A percentile compares a stretch with the other conserved stretches of the same genome.
Conservation (phyloP, 1,140 invertebrate species). For the Atta colombica region DNA sequence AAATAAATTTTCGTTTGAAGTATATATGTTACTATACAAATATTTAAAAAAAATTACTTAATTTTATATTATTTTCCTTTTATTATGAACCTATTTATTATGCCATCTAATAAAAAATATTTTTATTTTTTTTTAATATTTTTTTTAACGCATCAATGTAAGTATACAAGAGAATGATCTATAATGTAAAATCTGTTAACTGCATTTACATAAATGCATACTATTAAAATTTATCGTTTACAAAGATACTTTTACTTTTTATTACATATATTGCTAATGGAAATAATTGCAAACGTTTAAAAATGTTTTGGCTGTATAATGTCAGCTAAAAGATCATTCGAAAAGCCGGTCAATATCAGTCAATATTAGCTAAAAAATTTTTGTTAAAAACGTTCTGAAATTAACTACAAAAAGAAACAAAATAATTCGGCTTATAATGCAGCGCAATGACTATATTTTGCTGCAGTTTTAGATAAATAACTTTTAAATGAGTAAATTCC, state of each 20-base stretch:
- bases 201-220: neutral
- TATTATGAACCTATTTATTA: neutral
- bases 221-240: neutral
- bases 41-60: neutral
- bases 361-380: no score
- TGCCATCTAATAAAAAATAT: neutral
- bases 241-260: neutral
- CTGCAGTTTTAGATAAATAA: no score
- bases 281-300: slow-evolving; percentile 13
- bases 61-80: neutral
- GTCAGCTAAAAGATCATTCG: no score
- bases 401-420: no score
- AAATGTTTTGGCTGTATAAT: neutral
- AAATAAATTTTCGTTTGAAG: no score
- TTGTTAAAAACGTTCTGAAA: no score
- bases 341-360: no score
- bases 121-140: neutral
- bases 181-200: neutral
- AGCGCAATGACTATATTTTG: no score
- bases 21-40: neutral
- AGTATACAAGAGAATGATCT: neutral
- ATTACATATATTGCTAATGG: neutral
- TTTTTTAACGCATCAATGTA: neutral
- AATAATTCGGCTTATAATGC: no score
- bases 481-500: no score